Conservation (phyloP, 2,888 invertebrate genomes). For the Catocala fraxini region DNA sequence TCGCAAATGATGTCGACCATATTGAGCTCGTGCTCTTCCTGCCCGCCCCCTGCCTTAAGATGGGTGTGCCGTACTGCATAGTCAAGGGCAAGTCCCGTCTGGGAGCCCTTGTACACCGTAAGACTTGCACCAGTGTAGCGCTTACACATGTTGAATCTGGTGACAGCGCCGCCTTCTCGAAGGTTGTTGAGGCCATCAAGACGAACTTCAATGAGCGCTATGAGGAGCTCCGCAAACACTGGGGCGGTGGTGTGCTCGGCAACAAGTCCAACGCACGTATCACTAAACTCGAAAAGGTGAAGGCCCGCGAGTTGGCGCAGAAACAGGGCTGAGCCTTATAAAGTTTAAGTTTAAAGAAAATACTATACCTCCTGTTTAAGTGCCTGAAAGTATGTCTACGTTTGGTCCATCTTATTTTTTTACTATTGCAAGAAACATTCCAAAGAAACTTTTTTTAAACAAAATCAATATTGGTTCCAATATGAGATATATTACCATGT, state of each 20-base stretch:
- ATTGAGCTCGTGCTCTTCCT: slow-evolving; percentile 99
- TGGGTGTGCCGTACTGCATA: slow-evolving; percentile 99
- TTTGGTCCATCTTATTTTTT: too few relatives aligned
- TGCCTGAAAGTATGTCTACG: too few relatives aligned
- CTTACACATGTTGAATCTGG: slow-evolving; percentile 95
- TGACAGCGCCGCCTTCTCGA: slow-evolving; percentile 95
- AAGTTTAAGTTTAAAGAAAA: too few relatives aligned
- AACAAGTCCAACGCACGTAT: slow-evolving; percentile 98
- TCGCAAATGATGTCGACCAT: slow-evolving; percentile 99
- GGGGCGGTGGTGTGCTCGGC: slow-evolving; percentile 99
- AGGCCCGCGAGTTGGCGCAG: slow-evolving; percentile 97
- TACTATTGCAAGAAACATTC: too few relatives aligned
- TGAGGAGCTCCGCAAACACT: slow-evolving; percentile 98
- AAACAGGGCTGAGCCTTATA: slow-evolving; percentile 93
- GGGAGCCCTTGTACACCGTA: slow-evolving; percentile 97
- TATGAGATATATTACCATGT: too few relatives aligned
- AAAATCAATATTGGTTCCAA: too few relatives aligned
- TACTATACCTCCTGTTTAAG: too few relatives aligned
- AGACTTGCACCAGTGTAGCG: slow-evolving; percentile 97
- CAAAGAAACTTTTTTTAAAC: too few relatives aligned
- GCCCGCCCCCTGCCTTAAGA: slow-evolving; percentile 99
- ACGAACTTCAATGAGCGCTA: slow-evolving; percentile 99
- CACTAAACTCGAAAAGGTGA: slow-evolving; percentile 98
- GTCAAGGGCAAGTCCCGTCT: slow-evolving; percentile 99
- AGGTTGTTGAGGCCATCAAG: slow-evolving; percentile 97